Base-by-base conservation (phyloP, 2,888 invertebrate genomes). In the Gisinianus flammeolus region DNA sequence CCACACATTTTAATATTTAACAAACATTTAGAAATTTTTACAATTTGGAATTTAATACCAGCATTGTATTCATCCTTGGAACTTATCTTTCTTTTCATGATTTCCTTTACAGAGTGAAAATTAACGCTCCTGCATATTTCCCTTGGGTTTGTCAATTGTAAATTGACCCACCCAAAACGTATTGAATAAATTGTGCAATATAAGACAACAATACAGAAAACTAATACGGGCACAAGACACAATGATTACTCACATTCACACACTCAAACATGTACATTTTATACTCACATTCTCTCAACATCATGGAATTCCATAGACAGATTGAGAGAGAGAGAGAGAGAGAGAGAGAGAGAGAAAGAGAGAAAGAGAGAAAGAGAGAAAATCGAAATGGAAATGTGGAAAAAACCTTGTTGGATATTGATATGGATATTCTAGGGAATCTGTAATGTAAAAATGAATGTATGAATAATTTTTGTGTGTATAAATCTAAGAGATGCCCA, bases 111-210 rank as follows among this genome's bases (percentile, higher is more conserved):
- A 33, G 74, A 52, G 52, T 54, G 28, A 74, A 52, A 52, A 74
- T 74, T 66, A 74, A 74, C 44, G 26, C 64, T 35, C 16, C 33
- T 64, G 74, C 44, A 66, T 74, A 66, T 31, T 74, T 74, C 54
- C 66, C 30, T 74, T 74, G 64, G 66, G 74, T 74, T 74, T 74
- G 74, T 74, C 74, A 74, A 74, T 74, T 74, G 64, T 35, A 44
- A 35, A 62, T 54, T 26, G 44, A 33, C 74, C 74, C 58, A 73
- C 64, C 64, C 64, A 74, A 74, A 74, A 74, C 19, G 33, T 74
- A 74, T 66, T 52, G 66, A 74, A 66, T 74, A 66, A 67, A 74
- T 74, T 74, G 74, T 74, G 74, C 74, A 74, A 74, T 74, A 22
- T 31, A 62, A 73, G 35, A 73, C 62, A 73, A 73, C 73, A 73